Conservation (phyloP, 2,888 invertebrate genomes). For the Tanypteryx hageni region DNA sequence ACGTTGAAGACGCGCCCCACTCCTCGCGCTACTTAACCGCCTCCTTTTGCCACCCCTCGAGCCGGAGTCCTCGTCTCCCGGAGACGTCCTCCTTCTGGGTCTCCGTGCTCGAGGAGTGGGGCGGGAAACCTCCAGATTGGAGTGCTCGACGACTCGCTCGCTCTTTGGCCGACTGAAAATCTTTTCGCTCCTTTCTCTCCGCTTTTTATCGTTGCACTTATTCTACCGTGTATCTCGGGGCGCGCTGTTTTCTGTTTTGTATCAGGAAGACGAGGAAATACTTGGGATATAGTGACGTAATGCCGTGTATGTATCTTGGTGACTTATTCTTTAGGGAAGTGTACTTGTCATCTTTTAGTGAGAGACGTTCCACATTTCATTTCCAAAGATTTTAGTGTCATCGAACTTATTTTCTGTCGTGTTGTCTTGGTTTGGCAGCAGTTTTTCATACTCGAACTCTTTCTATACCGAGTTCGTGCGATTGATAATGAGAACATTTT, state of each 20-base stretch:
- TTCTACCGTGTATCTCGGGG: not conserved
- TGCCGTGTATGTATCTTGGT: too few species aligned
- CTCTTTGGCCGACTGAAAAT: not conserved
- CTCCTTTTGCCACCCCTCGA: not conserved
- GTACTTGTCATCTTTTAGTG: too few species aligned
- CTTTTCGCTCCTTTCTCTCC: not conserved
- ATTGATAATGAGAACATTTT: too few species aligned
- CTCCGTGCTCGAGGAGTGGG: slow-evolving; percentile 23
- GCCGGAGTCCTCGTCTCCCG: not conserved
- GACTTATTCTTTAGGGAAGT: too few species aligned
- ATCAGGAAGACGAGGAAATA: too few species aligned
- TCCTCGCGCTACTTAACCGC: slow-evolving; percentile 2
- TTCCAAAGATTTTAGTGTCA: too few species aligned
- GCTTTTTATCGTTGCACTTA: slow-evolving; percentile 19
- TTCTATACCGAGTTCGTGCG: too few species aligned
- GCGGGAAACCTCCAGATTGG: not conserved
- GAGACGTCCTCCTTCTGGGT: slow-evolving; percentile 6
- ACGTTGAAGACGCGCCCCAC: slow-evolving; percentile 26
- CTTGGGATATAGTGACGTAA: too few species aligned
- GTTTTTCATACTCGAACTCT: too few species aligned
- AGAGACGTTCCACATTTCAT: too few species aligned
- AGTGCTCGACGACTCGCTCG: not conserved
- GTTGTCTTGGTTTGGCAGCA: too few species aligned
- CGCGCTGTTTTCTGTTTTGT: not conserved
- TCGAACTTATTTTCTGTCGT: too few species aligned